These are phyloP conservation scores for Drosophila repletoides DNA, from an alignment of 1,140 invertebrate species.

Conservation along the genomic window DNA sequence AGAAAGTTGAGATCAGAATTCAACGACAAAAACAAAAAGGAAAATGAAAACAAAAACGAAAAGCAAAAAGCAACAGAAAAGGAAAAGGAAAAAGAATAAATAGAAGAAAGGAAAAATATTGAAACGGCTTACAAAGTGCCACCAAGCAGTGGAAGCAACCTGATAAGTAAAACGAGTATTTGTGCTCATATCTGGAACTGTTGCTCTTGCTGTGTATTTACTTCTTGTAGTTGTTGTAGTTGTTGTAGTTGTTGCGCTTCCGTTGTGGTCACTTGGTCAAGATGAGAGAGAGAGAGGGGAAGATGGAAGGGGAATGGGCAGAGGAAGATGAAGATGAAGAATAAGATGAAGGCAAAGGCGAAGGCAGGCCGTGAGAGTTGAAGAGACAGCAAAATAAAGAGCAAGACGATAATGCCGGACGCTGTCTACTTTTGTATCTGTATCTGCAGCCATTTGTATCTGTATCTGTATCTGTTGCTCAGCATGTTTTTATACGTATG, in stretches of 20 bases:
- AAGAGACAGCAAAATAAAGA: background rate
- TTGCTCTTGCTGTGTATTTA: slow-evolving; percentile 25
- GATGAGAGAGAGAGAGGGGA: background rate
- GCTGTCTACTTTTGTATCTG: slow-evolving; percentile 18
- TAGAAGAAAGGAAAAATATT: slow-evolving; percentile 2
- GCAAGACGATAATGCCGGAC: slow-evolving; percentile 6
- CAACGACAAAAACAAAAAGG: slow-evolving; percentile 24
- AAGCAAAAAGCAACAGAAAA: background rate
- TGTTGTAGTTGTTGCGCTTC: slow-evolving; percentile 33
- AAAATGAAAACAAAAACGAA: background rate
- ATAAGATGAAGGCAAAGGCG: slow-evolving; percentile 4
- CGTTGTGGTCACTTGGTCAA: slow-evolving; percentile 35
- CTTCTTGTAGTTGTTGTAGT: too few relatives aligned
- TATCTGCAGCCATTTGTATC: background rate
- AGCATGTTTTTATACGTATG: slow-evolving; percentile 16
- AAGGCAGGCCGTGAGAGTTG: slow-evolving; percentile 28
- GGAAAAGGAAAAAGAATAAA: background rate
- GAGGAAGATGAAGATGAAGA: slow-evolving; percentile 8
- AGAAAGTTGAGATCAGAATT: slow-evolving; percentile 4
- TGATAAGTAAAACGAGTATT: slow-evolving; percentile 41
- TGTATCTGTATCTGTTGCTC: slow-evolving; percentile 23
- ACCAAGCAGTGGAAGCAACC: slow-evolving; percentile 5
- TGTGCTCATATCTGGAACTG: slow-evolving; percentile 26
- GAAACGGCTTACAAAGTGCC: slow-evolving; percentile 8
- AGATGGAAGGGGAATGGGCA: background rate